A percentile compares a stretch with the other conserved stretches of the same genome.
Conservation (phyloP, 2,888 invertebrate genomes). For the Amphipyra tragopoginis region DNA sequence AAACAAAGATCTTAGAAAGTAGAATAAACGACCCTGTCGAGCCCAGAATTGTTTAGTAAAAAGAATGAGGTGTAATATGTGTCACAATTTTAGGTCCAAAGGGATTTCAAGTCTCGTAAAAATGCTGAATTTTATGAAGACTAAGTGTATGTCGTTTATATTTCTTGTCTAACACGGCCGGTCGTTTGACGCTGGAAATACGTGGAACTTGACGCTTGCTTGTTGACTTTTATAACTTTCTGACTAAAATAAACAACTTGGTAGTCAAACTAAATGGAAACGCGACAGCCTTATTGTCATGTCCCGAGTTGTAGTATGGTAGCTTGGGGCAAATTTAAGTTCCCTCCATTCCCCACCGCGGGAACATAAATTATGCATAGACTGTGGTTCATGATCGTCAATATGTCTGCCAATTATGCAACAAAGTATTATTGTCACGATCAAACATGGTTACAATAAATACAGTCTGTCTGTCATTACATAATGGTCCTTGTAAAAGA, state of each 20-base stretch:
- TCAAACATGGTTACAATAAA: too few species aligned
- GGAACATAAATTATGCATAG: too few species aligned
- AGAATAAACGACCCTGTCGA: too few species aligned
- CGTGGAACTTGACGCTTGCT: not conserved
- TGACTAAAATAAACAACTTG: not conserved
- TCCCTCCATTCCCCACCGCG: too few species aligned
- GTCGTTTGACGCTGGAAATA: not conserved
- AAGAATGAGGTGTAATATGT: slow-evolving; percentile 5
- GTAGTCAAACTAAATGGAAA: not conserved
- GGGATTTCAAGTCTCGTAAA: slow-evolving; percentile 8
- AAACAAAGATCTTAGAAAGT: too few species aligned
- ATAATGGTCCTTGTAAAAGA: too few species aligned
- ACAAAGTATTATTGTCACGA: too few species aligned
- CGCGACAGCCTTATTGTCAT: not conserved
- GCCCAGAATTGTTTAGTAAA: not conserved
- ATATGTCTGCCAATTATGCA: too few species aligned
- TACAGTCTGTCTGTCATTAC: too few species aligned
- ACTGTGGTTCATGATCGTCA: too few species aligned
- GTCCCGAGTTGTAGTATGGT: too few species aligned
- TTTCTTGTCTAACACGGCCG: slow-evolving; percentile 1
- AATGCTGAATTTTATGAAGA: slow-evolving; percentile 24
- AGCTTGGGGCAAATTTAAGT: too few species aligned
- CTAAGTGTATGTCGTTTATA: slow-evolving; percentile 3
- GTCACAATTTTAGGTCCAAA: slow-evolving; percentile 8
- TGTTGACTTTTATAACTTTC: slow-evolving; percentile 2